Conservation (phyloP, 1,140 invertebrate species). For the Drosophila pandora region DNA sequence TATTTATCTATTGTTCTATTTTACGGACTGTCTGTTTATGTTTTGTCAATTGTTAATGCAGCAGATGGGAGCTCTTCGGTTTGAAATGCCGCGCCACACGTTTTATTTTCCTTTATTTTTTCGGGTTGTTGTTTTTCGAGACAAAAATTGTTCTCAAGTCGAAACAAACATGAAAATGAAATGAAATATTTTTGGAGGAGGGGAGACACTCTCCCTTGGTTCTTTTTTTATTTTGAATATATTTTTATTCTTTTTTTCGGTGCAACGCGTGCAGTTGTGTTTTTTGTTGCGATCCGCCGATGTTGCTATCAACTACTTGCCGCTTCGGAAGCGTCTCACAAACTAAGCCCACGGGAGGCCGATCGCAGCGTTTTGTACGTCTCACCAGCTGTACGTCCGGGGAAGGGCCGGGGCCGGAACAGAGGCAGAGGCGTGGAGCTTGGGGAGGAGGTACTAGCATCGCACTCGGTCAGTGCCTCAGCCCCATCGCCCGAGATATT, state of each 20-base stretch:
- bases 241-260: slow-evolving; percentile 31
- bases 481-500: slow-evolving; percentile 5
- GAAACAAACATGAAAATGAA: slow-evolving; percentile 56
- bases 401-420: background rate
- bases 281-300: slow-evolving; percentile 26
- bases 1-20: slow-evolving; percentile 42
- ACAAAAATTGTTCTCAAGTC: slow-evolving; percentile 27
- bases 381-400: slow-evolving; percentile 2
- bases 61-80: slow-evolving; percentile 31
- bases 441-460: slow-evolving; percentile 28
- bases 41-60: slow-evolving; percentile 43
- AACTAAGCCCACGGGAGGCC: slow-evolving; percentile 78
- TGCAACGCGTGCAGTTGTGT: slow-evolving; percentile 31
- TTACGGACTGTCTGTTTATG: slow-evolving; percentile 28
- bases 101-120: slow-evolving; percentile 43
- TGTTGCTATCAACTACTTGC: slow-evolving; percentile 72
- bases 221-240: slow-evolving; percentile 6
- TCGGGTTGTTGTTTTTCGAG: slow-evolving; percentile 26
- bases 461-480: slow-evolving; percentile 35
- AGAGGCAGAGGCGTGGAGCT: background rate
- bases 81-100: slow-evolving; percentile 47
- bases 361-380: slow-evolving; percentile 74
- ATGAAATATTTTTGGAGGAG: slow-evolving; percentile 31
- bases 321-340: slow-evolving; percentile 78
- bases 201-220: slow-evolving; percentile 13